Evolutionary conservation across 2,113 vertebrate species (phyloP).

Genomic region (Eurypyga helias): DNA sequence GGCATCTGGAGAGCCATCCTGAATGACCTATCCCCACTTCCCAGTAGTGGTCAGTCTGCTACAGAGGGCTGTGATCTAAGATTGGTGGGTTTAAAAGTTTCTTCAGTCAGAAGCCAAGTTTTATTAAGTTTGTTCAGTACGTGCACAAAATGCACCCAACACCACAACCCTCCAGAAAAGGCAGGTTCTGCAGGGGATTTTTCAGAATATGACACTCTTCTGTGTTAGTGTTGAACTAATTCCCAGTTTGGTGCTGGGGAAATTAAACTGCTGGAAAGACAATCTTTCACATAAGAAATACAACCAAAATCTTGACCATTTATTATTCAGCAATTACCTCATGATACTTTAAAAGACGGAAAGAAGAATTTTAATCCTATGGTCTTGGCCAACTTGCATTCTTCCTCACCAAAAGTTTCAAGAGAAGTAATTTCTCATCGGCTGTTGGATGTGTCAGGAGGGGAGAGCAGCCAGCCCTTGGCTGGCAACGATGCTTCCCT

Average conservation of each 20-base stretch:
- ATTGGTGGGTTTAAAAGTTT: not conserved
- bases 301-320: conserved; percentile 37
- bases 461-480: not conserved
- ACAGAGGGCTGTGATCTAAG: not conserved
- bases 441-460: not conserved
- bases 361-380: not conserved
- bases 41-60: not conserved
- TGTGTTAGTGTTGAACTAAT: conserved; percentile 55
- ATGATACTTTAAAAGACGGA: conserved; percentile 3
- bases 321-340: conserved; percentile 49
- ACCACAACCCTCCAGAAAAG: not conserved
- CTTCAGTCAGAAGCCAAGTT: not conserved
- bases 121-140: not conserved
- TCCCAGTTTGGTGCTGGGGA: conserved; percentile 34
- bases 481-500: not conserved
- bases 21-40: not conserved
- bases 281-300: conserved; percentile 40
- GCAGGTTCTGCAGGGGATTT: conserved; percentile 7
- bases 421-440: not conserved
- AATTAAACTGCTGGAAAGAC: conserved; percentile 29
- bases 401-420: conserved; percentile 18
- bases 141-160: not conserved
- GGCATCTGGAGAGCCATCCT: not conserved
- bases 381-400: not conserved
- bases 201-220: not conserved